phyloP scores from a whole-genome alignment of 2,113 vertebrate species.

The Nannobrachium achirus region DNA sequence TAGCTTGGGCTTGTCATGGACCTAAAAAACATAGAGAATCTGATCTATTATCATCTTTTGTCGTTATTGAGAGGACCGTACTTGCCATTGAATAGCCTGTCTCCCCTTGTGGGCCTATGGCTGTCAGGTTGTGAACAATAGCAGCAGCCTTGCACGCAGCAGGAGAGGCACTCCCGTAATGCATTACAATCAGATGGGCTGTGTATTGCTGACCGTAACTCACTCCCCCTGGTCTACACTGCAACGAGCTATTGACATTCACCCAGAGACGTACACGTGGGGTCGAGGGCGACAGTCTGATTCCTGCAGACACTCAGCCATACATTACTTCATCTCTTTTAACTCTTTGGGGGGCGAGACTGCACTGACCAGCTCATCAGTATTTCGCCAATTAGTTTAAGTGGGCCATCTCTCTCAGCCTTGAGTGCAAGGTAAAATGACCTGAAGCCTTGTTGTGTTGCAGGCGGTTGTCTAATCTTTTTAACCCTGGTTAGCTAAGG shows the following conservation, averaged over 20 bases:
- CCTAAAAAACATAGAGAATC: constrained; percentile 38
- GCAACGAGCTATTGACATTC: constrained; percentile 59
- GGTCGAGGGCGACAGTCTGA: constrained; percentile 53
- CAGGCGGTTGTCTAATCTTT: constrained; percentile 40
- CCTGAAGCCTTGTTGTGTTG: constrained; percentile 57
- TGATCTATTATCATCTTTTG: constrained; percentile 62
- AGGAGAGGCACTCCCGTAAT: constrained; percentile 65
- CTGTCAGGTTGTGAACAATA: constrained; percentile 70
- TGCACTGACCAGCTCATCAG: constrained; percentile 63
- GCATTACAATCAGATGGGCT: constrained; percentile 69
- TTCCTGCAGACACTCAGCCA: constrained; percentile 59
- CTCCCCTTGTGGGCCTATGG: constrained; percentile 47
- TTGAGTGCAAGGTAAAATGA: constrained; percentile 59
- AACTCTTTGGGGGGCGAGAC: constrained; percentile 51
- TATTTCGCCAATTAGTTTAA: constrained; percentile 67
- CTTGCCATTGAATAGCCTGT: constrained; percentile 46
- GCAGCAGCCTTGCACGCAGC: constrained; percentile 56
- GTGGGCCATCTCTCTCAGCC: constrained; percentile 58
- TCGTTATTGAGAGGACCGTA: constrained; percentile 53
- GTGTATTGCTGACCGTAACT: constrained; percentile 65
- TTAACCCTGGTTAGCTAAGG: constrained; percentile 61
- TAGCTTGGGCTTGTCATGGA: constrained; percentile 33
- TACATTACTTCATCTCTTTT: constrained; percentile 60
- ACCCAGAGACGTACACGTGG: constrained; percentile 34
- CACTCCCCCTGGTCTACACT: constrained; percentile 52